Evolutionary conservation across 1,140 invertebrate genomes (phyloP), one percentile per base, ranked within the genome.

Genomic region (Xylocopa sonorina): DNA sequence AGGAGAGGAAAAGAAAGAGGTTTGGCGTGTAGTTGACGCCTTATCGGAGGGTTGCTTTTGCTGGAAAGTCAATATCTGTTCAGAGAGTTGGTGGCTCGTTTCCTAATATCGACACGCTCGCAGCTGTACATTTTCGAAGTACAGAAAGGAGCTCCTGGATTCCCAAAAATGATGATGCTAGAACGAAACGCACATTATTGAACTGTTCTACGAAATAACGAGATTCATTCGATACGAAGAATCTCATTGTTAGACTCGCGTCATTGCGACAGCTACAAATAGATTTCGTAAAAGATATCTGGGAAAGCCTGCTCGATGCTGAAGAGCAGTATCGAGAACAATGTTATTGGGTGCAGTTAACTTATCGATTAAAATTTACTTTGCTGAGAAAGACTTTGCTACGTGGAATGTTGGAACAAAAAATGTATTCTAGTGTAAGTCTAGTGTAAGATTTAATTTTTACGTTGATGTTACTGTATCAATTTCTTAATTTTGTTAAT

Each of bases 21-120:
- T 67, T 51, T 24, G 64, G 46, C 64, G 21, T 67, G 29, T n/a
- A 68, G 27, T 51, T 68, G 64, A 66, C 64, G 46, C 18, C 24
- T 24, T 46, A 67, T 67, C 29, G 29, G 21, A 34, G 50, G 21
- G 16, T 21, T 67, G 18, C 29, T 50, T 67, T 67, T 68, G 48
- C 34, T 68, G 51, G 29, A 34, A 68, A 48, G 29, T 50, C 64
- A 21, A 67, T 50, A 50, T 38, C 10, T 32, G 21, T 27, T n/a
- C n/a, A 14, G 14, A 32, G 3, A 18, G 6, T 21, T 24, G 21
- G 29, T 7, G 18, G 27, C 10, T 50, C 34, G 34, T 67, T 46
- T n/a, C n/a, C 27, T 34, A 50, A 67, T 67, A 67, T 7, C 32
- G 4, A 0, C 50, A 21, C 6, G 18, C 50, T 51, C n/a, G n/a